These are phyloP conservation scores for Takifugu flavidus DNA, from an alignment of 2,113 vertebrate species.

Conservation along the genomic window DNA sequence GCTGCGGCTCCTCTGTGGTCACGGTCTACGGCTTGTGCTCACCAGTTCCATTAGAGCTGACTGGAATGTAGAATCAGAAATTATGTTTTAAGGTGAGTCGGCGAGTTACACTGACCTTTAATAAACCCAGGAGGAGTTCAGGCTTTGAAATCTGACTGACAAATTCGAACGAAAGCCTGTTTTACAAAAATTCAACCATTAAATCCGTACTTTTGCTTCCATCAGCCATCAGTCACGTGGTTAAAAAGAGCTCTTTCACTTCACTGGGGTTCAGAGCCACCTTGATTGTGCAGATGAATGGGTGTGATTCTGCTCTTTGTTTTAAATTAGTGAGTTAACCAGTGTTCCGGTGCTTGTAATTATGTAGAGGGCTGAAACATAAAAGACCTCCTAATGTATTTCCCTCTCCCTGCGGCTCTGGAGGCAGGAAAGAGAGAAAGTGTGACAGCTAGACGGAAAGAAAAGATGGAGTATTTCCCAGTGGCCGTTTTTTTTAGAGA, in stretches of 20 bases:
- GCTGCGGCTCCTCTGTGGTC: neutral
- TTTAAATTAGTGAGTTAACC: slow-evolving; percentile 28
- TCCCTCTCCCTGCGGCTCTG: slow-evolving; percentile 21
- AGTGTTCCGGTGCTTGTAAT: slow-evolving; percentile 37
- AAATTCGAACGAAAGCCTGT: too few species aligned
- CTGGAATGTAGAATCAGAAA: too few species aligned
- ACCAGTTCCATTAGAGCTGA: too few species aligned
- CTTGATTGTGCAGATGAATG: slow-evolving; percentile 4
- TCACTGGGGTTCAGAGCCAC: neutral
- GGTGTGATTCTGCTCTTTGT: slow-evolving; percentile 16
- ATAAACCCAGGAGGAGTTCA: too few species aligned
- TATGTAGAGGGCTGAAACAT: slow-evolving; percentile 18
- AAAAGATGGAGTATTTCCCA: slow-evolving; percentile 22
- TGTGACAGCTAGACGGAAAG: slow-evolving; percentile 12
- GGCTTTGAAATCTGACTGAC: too few species aligned
- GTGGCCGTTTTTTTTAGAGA: slow-evolving; percentile 5
- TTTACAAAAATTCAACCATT: too few species aligned
- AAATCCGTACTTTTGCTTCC: too few species aligned
- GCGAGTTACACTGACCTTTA: too few species aligned
- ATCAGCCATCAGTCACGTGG: too few species aligned
- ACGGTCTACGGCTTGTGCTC: neutral
- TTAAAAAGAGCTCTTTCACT: neutral
- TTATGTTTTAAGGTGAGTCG: too few species aligned
- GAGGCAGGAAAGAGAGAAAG: slow-evolving; percentile 17
- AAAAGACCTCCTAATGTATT: slow-evolving; percentile 58